A percentile compares a stretch with the other conserved stretches of the same genome.
Conservation (phyloP, 2,888 invertebrate genomes). For the Agrotis segetum region DNA sequence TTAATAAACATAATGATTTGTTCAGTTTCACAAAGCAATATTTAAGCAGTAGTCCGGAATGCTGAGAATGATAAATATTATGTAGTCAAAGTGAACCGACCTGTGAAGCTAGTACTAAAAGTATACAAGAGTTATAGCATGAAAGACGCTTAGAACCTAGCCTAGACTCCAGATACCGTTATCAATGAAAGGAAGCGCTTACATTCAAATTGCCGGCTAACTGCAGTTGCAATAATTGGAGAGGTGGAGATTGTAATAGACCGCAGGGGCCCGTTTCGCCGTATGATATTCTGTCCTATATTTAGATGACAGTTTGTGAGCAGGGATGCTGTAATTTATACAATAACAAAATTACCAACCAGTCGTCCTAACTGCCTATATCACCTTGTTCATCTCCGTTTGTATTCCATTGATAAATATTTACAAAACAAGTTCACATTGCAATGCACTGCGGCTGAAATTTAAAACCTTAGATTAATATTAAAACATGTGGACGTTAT, state of each 20-base stretch:
- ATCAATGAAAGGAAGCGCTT: constrained; percentile 78
- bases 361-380: constrained; percentile 38
- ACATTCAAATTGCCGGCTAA: constrained; percentile 80
- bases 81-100: background rate
- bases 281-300: constrained; percentile 77
- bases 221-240: constrained; percentile 83
- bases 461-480: constrained; percentile 71
- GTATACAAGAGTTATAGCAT: constrained; percentile 18
- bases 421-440: constrained; percentile 63
- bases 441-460: constrained; percentile 73
- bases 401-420: constrained; percentile 52
- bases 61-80: constrained; percentile 5
- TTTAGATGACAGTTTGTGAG: constrained; percentile 77
- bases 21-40: background rate
- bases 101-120: background rate
- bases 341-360: constrained; percentile 65
- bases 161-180: constrained; percentile 46
- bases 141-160: constrained; percentile 55
- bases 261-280: constrained; percentile 74
- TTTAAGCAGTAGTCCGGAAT: background rate
- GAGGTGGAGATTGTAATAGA: constrained; percentile 78
- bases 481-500: constrained; percentile 67
- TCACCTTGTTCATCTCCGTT: constrained; percentile 26
- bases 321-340: constrained; percentile 78
- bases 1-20: background rate